Evolutionary conservation across 2,888 invertebrate genomes (phyloP).

Genomic region (Bellardia bayeri): DNA sequence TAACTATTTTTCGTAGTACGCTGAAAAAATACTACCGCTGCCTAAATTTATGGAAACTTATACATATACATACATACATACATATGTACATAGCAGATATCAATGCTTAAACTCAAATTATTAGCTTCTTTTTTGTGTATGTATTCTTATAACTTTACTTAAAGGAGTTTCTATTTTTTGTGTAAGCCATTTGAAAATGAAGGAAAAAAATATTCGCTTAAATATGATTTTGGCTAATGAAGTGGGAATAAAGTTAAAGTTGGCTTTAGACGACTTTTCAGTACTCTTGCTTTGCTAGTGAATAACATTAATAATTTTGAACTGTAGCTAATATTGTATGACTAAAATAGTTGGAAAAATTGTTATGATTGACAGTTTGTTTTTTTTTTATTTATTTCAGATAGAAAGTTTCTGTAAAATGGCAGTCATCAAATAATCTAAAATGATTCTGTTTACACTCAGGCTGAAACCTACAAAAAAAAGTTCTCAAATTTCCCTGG

Average conservation of each 20-base stretch:
- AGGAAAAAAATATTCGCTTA: conserved; percentile 1
- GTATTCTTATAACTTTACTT: conserved; percentile 14
- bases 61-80: no score
- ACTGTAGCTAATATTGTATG: no score
- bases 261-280: background rate
- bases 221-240: conserved; percentile 44
- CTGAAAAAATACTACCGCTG: background rate
- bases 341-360: no score
- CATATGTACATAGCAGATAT: background rate
- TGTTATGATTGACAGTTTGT: no score
- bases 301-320: background rate
- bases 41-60: conserved; percentile 33
- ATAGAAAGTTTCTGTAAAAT: no score
- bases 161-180: conserved; percentile 20
- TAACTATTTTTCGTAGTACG: conserved; percentile 6
- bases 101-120: conserved; percentile 12
- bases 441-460: no score
- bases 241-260: conserved; percentile 9
- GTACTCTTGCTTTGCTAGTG: background rate
- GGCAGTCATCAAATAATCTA: no score
- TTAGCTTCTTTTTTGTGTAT: background rate
- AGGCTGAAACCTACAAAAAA: no score
- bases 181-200: conserved; percentile 13
- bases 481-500: no score
- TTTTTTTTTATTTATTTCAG: no score